Base-by-base conservation (phyloP, 2,888 invertebrate genomes). In the Brachyptera putata region DNA sequence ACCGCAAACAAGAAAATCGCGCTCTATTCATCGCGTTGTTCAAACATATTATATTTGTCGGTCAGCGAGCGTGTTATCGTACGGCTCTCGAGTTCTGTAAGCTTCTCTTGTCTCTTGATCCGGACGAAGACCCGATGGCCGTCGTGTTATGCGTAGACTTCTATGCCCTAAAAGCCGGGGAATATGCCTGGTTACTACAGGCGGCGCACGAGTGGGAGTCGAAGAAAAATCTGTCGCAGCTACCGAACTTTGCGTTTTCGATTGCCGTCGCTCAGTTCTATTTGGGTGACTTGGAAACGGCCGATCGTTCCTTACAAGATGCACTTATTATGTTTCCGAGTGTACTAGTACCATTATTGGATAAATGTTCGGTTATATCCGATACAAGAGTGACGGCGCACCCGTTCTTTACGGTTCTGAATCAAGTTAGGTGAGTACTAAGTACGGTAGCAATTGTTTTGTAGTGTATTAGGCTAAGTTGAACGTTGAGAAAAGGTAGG, bases 31-130 rank as follows among this genome's bases (percentile, higher is more conserved):
- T 93, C 60, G 85, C 90, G 0, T 74, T 94, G 22, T 92, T 92
- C 72, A 89, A 89, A 69, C 91, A 92, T 72, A 77, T 92, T 63
- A 79, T 81, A 60, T 89, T 87, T 70, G 81, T 92, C 58, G 88
- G 89, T 25, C 85, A 86, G 62, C 79, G 89, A 64, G 90, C 91
- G 3, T 92, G 91, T 73, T 86, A 87, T 69, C 80, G 91, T 64
- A 93, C 94, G 1, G 88, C 93, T n/a, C 77, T 94, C 66, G 93
- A 95, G 74, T 83, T 91, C 66, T 87, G 89, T 71, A 94, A 94
- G 75, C 74, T 93, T 46, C 76, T 94, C n/a, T 76, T 92, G 58
- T 85, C 84, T 13, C 74, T 91, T 55, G 88, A 90, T 73, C 87
- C 89, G 1, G 84, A 84, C 13, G 80, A 77, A 11, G 91, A 91